Conservation (phyloP, 2,797 vertebrate species). For the Hylomyscus alleni region DNA sequence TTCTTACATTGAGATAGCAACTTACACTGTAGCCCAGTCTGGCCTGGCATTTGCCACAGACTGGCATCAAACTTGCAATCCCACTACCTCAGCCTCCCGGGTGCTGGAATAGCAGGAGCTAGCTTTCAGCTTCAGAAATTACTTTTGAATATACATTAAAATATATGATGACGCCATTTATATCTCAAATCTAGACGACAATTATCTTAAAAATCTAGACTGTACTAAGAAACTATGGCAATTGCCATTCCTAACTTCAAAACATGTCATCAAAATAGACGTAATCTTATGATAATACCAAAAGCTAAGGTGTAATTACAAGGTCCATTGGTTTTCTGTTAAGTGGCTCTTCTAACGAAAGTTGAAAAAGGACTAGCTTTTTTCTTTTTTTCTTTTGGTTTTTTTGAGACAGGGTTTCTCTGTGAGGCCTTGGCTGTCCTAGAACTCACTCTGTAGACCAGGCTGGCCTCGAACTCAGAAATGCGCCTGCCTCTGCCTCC, state of each 20-base stretch:
- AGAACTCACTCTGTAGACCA: no score
- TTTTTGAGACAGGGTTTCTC: no score
- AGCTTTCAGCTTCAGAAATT: background rate
- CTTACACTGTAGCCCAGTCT: background rate
- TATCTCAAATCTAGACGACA: background rate
- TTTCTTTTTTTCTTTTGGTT: no score
- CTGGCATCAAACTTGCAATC: background rate
- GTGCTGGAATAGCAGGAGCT: background rate
- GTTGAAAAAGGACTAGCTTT: background rate
- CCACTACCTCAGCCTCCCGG: no score
- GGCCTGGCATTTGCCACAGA: background rate
- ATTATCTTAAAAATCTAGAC: background rate
- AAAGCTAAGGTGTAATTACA: background rate
- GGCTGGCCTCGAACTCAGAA: no score
- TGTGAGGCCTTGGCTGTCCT: no score
- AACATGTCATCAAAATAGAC: background rate
- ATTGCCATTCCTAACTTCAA: background rate
- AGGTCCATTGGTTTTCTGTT: background rate
- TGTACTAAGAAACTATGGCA: background rate
- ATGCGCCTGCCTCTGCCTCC: no score
- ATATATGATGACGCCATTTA: background rate
- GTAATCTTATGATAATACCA: background rate
- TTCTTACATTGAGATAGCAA: background rate
- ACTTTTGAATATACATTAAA: constrained; percentile 34
- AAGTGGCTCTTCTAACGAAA: background rate